Conservation (phyloP, 2,797 vertebrate species). For the Botia kubotai region DNA sequence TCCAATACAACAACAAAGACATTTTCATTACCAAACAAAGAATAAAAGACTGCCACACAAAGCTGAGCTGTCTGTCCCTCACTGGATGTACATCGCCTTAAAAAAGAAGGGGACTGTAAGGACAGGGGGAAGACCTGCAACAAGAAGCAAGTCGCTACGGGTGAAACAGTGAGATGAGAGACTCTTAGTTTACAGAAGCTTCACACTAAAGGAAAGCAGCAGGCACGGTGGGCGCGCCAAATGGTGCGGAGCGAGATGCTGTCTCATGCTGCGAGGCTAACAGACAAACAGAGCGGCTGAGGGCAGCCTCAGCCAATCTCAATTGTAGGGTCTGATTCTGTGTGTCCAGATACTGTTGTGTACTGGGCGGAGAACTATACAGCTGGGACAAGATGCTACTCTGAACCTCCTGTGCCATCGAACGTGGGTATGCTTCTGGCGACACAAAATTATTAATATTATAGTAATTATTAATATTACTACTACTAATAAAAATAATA, state of each 20-base stretch:
- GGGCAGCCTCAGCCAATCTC: constrained; percentile 2
- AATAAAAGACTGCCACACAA: constrained; percentile 2
- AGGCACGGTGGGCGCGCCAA: constrained; percentile 46
- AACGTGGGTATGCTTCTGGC: too few species aligned
- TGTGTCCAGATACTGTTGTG: constrained; percentile 5
- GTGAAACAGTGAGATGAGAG: constrained; percentile 36
- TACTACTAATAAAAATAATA: too few species aligned
- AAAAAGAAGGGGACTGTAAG: constrained; percentile 2
- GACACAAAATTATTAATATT: too few species aligned
- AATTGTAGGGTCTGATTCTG: constrained; percentile 12
- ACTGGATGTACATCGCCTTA: too few species aligned
- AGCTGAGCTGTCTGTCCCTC: constrained; percentile 25
- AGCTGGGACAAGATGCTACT: constrained; percentile 10
- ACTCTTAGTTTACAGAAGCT: constrained; percentile 42
- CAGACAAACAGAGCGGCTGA: constrained; percentile 38
- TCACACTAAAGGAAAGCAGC: constrained; percentile 48
- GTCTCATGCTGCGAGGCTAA: constrained; percentile 44
- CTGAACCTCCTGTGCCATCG: constrained; percentile 9
- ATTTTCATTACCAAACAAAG: constrained; percentile 34
- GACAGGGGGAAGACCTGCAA: background rate
- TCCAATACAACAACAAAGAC: constrained; percentile 21
- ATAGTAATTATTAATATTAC: too few species aligned
- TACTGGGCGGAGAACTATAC: constrained; percentile 9
- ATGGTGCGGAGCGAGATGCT: constrained; percentile 26
- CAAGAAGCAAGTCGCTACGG: constrained; percentile 20